A percentile compares a stretch with the other conserved stretches of the same genome.
These are phyloP conservation scores for Hypselothyrea guttata DNA, from an alignment of 2,888 invertebrate species.

Conservation along the genomic window DNA sequence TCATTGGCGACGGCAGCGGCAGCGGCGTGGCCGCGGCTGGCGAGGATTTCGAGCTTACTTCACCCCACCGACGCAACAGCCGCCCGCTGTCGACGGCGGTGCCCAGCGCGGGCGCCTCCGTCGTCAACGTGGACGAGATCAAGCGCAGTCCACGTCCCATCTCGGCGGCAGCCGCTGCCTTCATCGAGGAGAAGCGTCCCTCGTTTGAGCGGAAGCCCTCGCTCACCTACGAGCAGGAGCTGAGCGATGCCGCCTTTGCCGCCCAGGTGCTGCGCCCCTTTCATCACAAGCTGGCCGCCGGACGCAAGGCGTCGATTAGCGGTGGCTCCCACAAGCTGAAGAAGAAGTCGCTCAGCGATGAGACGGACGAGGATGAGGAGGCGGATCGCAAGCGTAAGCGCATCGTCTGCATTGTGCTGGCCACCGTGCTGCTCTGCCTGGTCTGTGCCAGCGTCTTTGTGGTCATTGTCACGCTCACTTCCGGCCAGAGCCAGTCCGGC, in stretches of 20 bases:
- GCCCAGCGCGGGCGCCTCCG: conserved; percentile 41
- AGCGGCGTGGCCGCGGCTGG: conserved; percentile 33
- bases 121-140: conserved; percentile 80
- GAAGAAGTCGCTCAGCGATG: conserved; percentile 83
- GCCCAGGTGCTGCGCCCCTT: conserved; percentile 81
- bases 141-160: conserved; percentile 82
- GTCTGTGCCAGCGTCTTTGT: conserved; percentile 89
- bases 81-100: conserved; percentile 79
- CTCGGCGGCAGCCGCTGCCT: conserved; percentile 78
- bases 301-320: conserved; percentile 77
- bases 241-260: conserved; percentile 81
- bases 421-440: conserved; percentile 88
- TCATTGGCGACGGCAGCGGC: conserved; percentile 80
- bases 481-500: conserved; percentile 86
- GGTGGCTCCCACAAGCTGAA: conserved; percentile 78
- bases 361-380: conserved; percentile 83
- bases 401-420: conserved; percentile 87
- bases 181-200: conserved; percentile 81
- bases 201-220: conserved; percentile 81
- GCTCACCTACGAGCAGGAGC: conserved; percentile 80
- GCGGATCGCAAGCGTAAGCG: conserved; percentile 87
- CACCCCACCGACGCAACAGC: conserved; percentile 82
- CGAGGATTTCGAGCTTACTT: conserved; percentile 81
- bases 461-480: conserved; percentile 90
- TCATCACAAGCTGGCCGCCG: conserved; percentile 78